Evolutionary conservation across 2,113 vertebrate genomes (phyloP).

Genomic region (Lasiurus borealis): DNA sequence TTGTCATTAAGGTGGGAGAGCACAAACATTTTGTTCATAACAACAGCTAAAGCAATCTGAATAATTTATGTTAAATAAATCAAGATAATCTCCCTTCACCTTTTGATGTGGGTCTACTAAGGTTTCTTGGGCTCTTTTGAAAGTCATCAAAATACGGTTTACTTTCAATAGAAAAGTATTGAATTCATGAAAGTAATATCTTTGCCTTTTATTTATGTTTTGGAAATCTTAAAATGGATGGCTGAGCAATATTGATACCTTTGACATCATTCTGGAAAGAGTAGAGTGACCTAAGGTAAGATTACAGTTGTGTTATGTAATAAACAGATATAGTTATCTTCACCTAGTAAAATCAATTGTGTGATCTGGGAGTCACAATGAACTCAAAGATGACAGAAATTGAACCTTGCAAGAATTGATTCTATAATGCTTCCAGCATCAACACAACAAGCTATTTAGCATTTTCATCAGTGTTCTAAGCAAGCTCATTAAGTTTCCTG

Average conservation of each 20-base stretch:
- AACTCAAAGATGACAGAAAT: not conserved
- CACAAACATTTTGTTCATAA: not conserved
- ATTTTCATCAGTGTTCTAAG: conserved; percentile 32
- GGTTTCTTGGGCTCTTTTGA: not conserved
- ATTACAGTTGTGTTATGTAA: not conserved
- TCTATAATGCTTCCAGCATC: not conserved
- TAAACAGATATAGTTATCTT: not conserved
- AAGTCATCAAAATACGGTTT: not conserved
- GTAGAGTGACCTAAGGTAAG: not conserved
- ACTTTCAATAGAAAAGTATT: not conserved
- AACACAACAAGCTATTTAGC: not conserved
- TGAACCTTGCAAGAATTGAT: not conserved
- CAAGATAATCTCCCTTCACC: not conserved
- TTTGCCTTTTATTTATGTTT: not conserved
- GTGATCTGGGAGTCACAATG: not conserved
- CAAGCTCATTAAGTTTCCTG: conserved; percentile 4
- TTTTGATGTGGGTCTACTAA: not conserved
- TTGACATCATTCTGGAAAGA: not conserved
- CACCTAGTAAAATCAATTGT: not conserved
- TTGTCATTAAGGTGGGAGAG: not conserved
- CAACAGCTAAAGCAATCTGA: not conserved
- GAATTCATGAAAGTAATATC: not conserved
- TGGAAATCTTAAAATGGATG: not conserved
- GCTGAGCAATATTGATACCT: not conserved
- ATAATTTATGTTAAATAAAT: conserved; percentile 1